These are phyloP conservation scores for Regulus satrapa DNA, from an alignment of 2,113 vertebrate species.

Conservation along the genomic window DNA sequence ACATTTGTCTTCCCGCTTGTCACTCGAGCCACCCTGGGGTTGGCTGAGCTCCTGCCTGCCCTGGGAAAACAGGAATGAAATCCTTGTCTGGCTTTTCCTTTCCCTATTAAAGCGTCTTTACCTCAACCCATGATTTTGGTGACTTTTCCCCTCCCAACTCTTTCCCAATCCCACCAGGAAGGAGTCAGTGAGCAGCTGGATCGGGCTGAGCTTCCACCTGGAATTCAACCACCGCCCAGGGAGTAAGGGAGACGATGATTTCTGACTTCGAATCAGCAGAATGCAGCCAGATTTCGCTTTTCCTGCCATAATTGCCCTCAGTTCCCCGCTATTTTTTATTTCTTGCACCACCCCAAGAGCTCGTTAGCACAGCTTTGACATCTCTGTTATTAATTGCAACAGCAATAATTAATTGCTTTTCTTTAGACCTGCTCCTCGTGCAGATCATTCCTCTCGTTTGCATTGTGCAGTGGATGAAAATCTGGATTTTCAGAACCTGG, in stretches of 20 bases:
- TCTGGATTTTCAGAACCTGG: neutral
- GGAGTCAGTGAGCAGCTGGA: neutral
- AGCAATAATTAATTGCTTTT: neutral
- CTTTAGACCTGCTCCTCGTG: neutral
- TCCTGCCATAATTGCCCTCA: neutral
- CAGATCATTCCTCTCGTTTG: neutral
- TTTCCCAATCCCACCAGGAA: neutral
- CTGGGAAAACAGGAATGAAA: no score
- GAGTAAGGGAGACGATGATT: accelerated
- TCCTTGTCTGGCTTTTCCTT: neutral
- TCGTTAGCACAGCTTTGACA: neutral
- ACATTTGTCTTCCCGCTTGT: no score
- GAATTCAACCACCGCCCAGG: neutral
- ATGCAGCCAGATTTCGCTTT: neutral
- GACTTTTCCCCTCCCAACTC: neutral
- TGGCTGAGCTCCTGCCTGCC: no score
- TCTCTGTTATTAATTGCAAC: neutral
- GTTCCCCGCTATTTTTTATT: neutral
- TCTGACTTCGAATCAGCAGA: neutral
- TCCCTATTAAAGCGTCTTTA: accelerated
- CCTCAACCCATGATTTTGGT: accelerated
- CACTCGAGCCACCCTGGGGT: no score
- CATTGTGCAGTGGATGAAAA: accelerated
- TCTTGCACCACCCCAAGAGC: neutral
- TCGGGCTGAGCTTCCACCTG: neutral